Conservation (phyloP, 2,113 vertebrate species). For the Cyprinodon tularosa region DNA sequence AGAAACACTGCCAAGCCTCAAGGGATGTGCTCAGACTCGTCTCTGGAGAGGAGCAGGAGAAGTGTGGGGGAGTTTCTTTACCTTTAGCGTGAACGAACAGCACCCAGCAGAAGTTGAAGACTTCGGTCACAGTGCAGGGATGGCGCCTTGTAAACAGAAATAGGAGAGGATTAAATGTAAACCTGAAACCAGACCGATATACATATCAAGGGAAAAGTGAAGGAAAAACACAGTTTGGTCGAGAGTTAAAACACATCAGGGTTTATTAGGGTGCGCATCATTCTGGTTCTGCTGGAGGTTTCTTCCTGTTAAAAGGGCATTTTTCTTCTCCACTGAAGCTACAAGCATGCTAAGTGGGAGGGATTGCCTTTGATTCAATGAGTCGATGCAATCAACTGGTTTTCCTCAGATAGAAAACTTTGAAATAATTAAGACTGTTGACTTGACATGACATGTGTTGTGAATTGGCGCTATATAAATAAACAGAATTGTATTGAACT, state of each 20-base stretch:
- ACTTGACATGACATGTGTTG: no score
- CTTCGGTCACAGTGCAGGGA: conserved; percentile 89
- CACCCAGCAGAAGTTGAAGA: conserved; percentile 97
- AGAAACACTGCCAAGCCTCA: conserved; percentile 7
- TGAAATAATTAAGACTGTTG: no score
- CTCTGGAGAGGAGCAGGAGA: background rate
- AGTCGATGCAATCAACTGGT: no score
- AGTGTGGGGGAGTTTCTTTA: conserved; percentile 57
- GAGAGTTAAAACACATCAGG: background rate
- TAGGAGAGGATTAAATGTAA: background rate
- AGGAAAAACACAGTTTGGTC: background rate
- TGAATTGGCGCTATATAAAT: no score
- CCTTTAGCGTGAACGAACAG: conserved; percentile 96
- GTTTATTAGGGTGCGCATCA: no score
- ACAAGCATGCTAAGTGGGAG: no score
- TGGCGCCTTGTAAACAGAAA: conserved; percentile 82
- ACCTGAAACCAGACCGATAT: background rate
- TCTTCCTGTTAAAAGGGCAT: no score
- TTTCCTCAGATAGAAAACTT: no score
- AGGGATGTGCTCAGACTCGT: conserved; percentile 64
- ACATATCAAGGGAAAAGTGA: background rate
- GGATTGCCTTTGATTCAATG: no score
- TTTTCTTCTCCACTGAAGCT: no score
- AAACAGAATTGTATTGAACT: no score
- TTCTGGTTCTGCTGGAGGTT: no score